Evolutionary conservation across 2,113 vertebrate species (phyloP).

Genomic region (Hipposideros armiger): DNA sequence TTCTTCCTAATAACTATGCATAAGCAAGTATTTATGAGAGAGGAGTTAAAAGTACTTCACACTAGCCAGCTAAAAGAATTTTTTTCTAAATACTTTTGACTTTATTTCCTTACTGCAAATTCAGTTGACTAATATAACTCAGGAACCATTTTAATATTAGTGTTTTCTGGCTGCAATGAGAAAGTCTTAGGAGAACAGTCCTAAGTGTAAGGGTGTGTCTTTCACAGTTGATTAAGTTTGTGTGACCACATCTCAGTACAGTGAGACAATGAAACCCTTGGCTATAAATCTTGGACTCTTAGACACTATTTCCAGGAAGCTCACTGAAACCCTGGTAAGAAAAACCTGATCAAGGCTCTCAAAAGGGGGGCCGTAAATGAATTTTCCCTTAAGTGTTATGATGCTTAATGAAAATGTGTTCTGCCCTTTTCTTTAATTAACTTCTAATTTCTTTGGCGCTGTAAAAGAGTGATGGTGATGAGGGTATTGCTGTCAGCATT

Average conservation of each 20-base stretch:
- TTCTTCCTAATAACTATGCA: neutral
- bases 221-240: neutral
- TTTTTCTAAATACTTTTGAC: neutral
- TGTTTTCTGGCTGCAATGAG: neutral
- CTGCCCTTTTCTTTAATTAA: constrained; percentile 65
- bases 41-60: neutral
- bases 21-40: neutral
- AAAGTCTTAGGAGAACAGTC: neutral
- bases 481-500: neutral
- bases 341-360: neutral
- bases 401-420: constrained; percentile 19
- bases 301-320: neutral
- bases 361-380: constrained; percentile 28
- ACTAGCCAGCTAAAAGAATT: neutral
- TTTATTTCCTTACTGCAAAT: neutral
- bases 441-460: constrained; percentile 55
- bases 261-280: neutral
- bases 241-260: neutral
- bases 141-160: neutral
- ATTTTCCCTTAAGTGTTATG: constrained; percentile 28
- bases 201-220: fast-evolving
- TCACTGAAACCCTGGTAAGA: neutral
- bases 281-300: neutral
- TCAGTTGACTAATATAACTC: neutral
- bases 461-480: neutral